A percentile compares a stretch with the other conserved stretches of the same genome.
phyloP scores from a whole-genome alignment of 2,888 invertebrate genomes.

The Eledona agricola region DNA sequence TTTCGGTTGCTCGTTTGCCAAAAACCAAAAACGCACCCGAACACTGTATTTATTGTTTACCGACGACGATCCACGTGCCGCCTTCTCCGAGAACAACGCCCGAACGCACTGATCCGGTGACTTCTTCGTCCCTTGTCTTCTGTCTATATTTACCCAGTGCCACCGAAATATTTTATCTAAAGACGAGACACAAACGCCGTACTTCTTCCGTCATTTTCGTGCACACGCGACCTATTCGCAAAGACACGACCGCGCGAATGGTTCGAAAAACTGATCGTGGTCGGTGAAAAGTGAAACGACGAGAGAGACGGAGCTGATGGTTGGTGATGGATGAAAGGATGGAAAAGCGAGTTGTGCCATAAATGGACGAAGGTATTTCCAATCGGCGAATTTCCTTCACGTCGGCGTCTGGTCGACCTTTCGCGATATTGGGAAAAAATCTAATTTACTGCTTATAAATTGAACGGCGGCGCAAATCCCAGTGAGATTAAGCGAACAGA shows the following conservation, averaged over 20 bases:
- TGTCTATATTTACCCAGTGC: no score
- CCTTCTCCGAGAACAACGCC: no score
- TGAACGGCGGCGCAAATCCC: background rate
- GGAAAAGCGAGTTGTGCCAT: constrained; percentile 13
- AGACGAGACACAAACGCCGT: no score
- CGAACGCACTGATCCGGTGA: no score
- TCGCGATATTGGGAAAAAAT: constrained; percentile 24
- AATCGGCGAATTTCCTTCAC: constrained; percentile 11
- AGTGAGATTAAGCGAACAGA: constrained; percentile 1
- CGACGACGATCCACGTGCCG: no score
- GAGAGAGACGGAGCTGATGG: constrained; percentile 7
- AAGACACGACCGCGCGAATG: constrained; percentile 20
- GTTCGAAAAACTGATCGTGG: constrained; percentile 26
- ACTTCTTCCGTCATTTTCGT: no score
- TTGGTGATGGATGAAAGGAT: constrained; percentile 12
- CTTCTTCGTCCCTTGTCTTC: no score
- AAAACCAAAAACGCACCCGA: no score
- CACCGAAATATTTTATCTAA: no score
- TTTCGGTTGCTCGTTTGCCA: no score
- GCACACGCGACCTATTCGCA: constrained; percentile 19
- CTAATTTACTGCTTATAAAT: constrained; percentile 17
- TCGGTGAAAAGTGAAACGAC: no score
- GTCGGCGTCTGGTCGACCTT: constrained; percentile 26
- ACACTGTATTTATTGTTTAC: no score
- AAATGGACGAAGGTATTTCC: constrained; percentile 26